Evolutionary conservation across 2,113 vertebrate species (phyloP).

Genomic region (Eira barbara): DNA sequence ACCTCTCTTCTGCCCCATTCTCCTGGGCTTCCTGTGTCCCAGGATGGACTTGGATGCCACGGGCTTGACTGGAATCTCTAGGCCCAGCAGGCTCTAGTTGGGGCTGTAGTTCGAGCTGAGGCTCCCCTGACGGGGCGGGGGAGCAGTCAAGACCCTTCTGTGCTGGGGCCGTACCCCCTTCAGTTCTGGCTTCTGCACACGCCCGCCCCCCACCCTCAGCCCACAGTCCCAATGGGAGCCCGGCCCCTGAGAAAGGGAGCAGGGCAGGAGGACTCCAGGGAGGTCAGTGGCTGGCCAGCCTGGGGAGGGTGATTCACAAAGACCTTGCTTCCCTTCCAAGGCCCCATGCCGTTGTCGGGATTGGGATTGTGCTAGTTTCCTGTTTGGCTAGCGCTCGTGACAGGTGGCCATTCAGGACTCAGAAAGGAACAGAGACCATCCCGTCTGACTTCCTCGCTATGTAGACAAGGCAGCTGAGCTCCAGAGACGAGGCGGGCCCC

Average conservation of each 20-base stretch:
- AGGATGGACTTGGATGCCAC: neutral
- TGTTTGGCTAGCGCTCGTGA: constrained; percentile 30
- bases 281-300: neutral
- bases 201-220: neutral
- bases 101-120: neutral
- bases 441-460: neutral
- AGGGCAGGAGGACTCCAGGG: neutral
- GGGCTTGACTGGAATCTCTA: neutral
- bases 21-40: neutral
- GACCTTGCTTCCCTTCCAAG: neutral
- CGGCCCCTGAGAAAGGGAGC: neutral
- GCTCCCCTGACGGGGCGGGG: neutral
- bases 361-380: constrained; percentile 2
- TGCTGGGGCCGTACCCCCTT: neutral
- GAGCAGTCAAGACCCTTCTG: neutral
- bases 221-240: neutral
- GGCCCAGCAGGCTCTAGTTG: neutral
- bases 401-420: constrained; percentile 26
- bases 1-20: neutral
- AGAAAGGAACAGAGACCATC: neutral
- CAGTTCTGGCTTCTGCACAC: neutral
- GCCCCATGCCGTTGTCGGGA: neutral
- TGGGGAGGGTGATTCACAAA: neutral
- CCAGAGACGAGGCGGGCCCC: neutral
- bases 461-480: neutral